These are phyloP conservation scores for Helicolenus hilgendorfi DNA, from an alignment of 2,797 vertebrate genomes.

Conservation along the genomic window DNA sequence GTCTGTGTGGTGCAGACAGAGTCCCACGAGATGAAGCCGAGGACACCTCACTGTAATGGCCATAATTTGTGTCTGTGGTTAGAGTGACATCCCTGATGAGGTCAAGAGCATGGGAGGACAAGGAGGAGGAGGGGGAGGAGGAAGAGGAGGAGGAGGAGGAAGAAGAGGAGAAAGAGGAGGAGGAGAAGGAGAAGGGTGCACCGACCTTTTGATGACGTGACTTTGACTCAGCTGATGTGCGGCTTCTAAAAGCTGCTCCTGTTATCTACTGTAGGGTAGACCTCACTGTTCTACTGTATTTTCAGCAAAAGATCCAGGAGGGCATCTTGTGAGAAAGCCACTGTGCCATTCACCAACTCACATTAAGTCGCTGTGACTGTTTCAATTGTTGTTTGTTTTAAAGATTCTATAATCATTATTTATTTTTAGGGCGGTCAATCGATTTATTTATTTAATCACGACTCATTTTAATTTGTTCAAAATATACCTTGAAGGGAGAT, in stretches of 20 bases:
- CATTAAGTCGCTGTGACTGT: no score
- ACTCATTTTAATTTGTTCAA: no score
- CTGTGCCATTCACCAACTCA: no score
- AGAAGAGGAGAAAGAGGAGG: neutral
- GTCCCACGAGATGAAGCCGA: neutral
- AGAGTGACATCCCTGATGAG: neutral
- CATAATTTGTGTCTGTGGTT: neutral
- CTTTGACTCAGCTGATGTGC: no score
- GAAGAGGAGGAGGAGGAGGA: neutral
- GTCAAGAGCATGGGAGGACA: neutral
- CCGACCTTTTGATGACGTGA: neutral
- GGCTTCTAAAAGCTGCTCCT: neutral
- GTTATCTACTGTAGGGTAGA: neutral
- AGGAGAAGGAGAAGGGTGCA: neutral
- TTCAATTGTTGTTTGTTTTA: neutral
- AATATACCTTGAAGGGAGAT: no score
- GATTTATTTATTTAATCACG: accelerated
- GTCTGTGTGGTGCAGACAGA: neutral
- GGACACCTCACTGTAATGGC: neutral
- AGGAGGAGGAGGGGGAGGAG: no score
- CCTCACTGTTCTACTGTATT: neutral
- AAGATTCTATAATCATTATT: neutral
- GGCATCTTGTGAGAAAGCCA: no score
- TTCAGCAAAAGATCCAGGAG: no score
- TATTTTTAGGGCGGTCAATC: no score